Percentiles rank a stretch among this genome's conserved stretches.
phyloP scores from a whole-genome alignment of 2,888 invertebrate genomes.

The Parnassius glacialis region DNA sequence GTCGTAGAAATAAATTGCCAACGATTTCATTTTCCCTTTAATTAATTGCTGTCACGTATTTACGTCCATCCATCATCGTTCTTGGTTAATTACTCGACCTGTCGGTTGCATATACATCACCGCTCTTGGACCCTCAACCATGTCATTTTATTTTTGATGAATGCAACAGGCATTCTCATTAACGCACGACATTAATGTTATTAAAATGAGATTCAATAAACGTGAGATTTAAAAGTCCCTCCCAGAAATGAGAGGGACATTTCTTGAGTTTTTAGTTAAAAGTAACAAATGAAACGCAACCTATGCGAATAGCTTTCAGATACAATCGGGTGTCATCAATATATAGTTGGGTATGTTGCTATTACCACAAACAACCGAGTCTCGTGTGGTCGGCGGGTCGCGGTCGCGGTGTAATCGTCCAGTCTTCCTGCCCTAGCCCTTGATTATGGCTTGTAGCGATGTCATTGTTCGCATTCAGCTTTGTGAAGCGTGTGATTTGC shows the following conservation, averaged over 20 bases:
- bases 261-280: no score
- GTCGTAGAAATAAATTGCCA: conserved; percentile 19
- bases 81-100: conserved; percentile 27
- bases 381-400: conserved; percentile 18
- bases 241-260: no score
- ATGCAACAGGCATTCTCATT: conserved; percentile 1
- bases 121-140: conserved; percentile 13
- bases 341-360: neutral
- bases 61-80: conserved; percentile 30
- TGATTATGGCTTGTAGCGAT: conserved; percentile 20
- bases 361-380: conserved; percentile 19
- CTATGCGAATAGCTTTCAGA: conserved; percentile 2
- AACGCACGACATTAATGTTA: no score
- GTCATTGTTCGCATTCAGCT: conserved; percentile 26
- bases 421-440: conserved; percentile 24
- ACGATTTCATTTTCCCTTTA: conserved; percentile 23
- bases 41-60: conserved; percentile 28
- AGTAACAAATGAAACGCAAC: neutral
- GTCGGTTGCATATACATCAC: conserved; percentile 17
- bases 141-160: conserved; percentile 15
- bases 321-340: conserved; percentile 4
- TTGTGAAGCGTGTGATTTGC: conserved; percentile 12
- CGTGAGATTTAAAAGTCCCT: no score
- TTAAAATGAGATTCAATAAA: no score
- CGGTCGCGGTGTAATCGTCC: conserved; percentile 23